These are phyloP conservation scores for Rhyacophila brunnea DNA, from an alignment of 1,140 invertebrate genomes.

Conservation along the genomic window DNA sequence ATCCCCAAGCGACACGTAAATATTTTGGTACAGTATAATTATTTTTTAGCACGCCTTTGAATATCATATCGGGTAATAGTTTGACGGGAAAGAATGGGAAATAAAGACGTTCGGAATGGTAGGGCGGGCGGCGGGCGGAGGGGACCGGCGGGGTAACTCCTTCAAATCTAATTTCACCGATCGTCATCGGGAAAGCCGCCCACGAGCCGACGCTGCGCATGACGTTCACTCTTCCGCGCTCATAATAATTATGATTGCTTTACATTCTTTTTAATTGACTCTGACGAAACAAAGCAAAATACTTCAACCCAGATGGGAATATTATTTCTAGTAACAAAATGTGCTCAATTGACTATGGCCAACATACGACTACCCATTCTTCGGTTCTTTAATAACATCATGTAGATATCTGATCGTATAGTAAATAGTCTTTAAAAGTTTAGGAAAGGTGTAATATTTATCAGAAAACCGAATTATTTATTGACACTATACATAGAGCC, in stretches of 20 bases:
- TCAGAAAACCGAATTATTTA: no score
- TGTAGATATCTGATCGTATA: no score
- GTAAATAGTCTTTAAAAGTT: no score
- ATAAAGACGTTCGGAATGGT: slow-evolving; percentile 22
- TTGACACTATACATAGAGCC: no score
- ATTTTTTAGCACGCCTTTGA: slow-evolving; percentile 1
- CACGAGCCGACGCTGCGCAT: slow-evolving; percentile 44
- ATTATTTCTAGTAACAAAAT: no score
- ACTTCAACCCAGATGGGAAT: no score
- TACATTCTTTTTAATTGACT: slow-evolving; percentile 26
- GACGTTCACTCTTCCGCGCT: slow-evolving; percentile 22
- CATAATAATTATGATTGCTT: slow-evolving; percentile 32
- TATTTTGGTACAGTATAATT: no score
- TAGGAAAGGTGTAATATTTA: no score
- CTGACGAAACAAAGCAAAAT: neutral
- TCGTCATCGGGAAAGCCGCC: slow-evolving; percentile 48
- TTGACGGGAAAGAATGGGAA: slow-evolving; percentile 25
- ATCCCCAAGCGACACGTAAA: no score
- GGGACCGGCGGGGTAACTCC: slow-evolving; percentile 39
- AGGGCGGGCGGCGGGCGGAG: slow-evolving; percentile 15
- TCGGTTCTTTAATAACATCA: no score
- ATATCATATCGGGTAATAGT: neutral
- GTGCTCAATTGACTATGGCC: no score
- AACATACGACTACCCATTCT: no score
- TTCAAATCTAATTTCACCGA: slow-evolving; percentile 58